These are phyloP conservation scores for Trichogramma pretiosum DNA, from an alignment of 1,140 invertebrate genomes.

Conservation along the genomic window DNA sequence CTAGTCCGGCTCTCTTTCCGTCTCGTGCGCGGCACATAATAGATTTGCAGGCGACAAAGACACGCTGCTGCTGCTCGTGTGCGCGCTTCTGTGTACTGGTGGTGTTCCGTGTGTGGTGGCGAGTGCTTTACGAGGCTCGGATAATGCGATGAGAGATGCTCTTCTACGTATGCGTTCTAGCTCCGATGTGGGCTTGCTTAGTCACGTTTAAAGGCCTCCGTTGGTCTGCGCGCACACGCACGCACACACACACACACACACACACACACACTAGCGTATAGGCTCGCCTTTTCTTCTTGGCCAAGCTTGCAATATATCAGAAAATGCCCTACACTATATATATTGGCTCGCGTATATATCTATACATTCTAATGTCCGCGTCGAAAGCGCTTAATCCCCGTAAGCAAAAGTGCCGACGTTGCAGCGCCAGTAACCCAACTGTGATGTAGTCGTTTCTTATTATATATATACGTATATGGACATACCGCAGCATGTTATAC, in stretches of 20 bases:
- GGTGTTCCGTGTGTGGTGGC: neutral
- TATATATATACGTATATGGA: too few relatives aligned
- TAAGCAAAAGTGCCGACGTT: slow-evolving; percentile 32
- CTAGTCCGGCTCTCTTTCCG: too few relatives aligned
- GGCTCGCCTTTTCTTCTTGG: slow-evolving; percentile 25
- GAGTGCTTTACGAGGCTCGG: slow-evolving; percentile 27
- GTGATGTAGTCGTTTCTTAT: too few relatives aligned
- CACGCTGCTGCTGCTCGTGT: too few relatives aligned
- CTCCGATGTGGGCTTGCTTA: slow-evolving; percentile 21
- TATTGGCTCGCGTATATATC: too few relatives aligned
- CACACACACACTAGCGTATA: slow-evolving; percentile 1
- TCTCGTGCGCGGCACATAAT: too few relatives aligned
- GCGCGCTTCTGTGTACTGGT: neutral
- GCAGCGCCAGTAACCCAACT: too few relatives aligned
- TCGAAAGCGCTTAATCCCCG: slow-evolving; percentile 29
- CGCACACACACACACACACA: neutral
- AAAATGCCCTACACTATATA: too few relatives aligned
- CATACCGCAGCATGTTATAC: too few relatives aligned
- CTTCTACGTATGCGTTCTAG: too few relatives aligned
- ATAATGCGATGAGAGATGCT: slow-evolving; percentile 33
- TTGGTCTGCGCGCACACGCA: slow-evolving; percentile 14
- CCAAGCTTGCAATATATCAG: slow-evolving; percentile 31
- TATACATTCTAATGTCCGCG: slow-evolving; percentile 35
- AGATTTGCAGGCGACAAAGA: too few relatives aligned
- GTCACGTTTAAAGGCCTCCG: slow-evolving; percentile 25